A percentile compares a stretch with the other conserved stretches of the same genome.
Evolutionary conservation across 2,888 invertebrate genomes (phyloP).

Genomic region (Tolmerus cingulatus): DNA sequence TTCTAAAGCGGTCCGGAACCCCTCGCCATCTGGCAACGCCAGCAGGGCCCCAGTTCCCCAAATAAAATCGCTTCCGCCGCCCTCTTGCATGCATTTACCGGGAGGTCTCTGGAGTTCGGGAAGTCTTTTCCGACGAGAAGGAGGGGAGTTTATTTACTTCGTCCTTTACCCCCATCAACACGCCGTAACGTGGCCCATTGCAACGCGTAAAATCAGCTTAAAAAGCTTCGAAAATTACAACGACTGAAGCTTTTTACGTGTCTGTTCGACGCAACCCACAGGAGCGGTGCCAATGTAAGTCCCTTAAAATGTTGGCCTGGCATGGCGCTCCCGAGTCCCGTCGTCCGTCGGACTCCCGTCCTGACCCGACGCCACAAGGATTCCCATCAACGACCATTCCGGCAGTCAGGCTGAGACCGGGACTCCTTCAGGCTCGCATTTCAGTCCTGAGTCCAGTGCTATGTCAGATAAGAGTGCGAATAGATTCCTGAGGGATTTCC

Average conservation of each 20-base stretch:
- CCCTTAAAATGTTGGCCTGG: not conserved
- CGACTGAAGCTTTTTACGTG: slow-evolving; percentile 13
- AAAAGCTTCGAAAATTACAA: slow-evolving; percentile 17
- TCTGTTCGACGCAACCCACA: not conserved
- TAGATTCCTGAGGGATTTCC: not conserved
- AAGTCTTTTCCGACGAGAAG: not conserved
- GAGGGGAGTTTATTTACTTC: not conserved
- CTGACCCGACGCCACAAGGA: not conserved
- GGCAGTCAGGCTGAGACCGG: not conserved
- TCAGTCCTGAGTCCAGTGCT: not conserved
- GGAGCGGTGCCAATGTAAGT: not conserved
- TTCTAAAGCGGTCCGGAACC: not conserved
- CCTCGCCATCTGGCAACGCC: not conserved
- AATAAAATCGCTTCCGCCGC: not conserved
- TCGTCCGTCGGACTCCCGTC: not conserved
- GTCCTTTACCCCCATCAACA: slow-evolving; percentile 25
- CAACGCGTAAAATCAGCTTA: not conserved
- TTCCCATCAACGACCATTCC: not conserved
- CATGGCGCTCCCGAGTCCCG: not conserved
- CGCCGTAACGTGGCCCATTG: slow-evolving; percentile 13
- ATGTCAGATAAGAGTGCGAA: slow-evolving; percentile 16
- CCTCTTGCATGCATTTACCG: not conserved
- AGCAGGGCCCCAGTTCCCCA: not conserved
- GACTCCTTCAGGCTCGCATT: not conserved
- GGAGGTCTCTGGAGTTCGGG: not conserved